phyloP scores from a whole-genome alignment of 2,113 vertebrate genomes.

The Pagrus major region DNA sequence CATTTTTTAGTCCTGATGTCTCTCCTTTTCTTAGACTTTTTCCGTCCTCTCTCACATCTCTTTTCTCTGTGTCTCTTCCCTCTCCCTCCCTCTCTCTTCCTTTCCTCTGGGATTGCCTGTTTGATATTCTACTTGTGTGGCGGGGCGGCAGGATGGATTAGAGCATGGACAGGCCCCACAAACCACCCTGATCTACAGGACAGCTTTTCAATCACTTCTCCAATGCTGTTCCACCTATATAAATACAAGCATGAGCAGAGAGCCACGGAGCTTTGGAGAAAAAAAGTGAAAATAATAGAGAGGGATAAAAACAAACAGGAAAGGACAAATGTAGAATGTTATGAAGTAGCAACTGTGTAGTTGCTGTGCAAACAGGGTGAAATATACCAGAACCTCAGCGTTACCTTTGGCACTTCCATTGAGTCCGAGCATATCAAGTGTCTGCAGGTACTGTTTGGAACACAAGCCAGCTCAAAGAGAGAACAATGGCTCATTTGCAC shows the following conservation, averaged over 20 bases:
- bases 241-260: slow-evolving; percentile 71
- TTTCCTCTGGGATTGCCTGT: slow-evolving; percentile 74
- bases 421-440: slow-evolving; percentile 31
- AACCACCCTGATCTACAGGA: slow-evolving; percentile 85
- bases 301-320: slow-evolving; percentile 68
- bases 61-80: slow-evolving; percentile 67
- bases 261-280: slow-evolving; percentile 29
- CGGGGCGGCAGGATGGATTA: slow-evolving; percentile 88
- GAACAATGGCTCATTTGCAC: slow-evolving; percentile 72
- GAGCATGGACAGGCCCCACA: slow-evolving; percentile 89
- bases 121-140: slow-evolving; percentile 87
- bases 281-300: slow-evolving; percentile 52
- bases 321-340: slow-evolving; percentile 71
- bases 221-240: slow-evolving; percentile 77
- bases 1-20: slow-evolving; percentile 50
- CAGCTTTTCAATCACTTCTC: slow-evolving; percentile 88
- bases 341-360: slow-evolving; percentile 47
- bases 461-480: slow-evolving; percentile 42
- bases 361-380: slow-evolving; percentile 51
- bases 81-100: slow-evolving; percentile 64
- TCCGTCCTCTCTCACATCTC: slow-evolving; percentile 30
- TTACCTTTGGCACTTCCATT: slow-evolving; percentile 26
- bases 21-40: slow-evolving; percentile 41
- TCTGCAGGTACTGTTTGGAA: slow-evolving; percentile 41
- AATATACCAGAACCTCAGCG: slow-evolving; percentile 29